Evolutionary conservation across 92 coral and sea anemone genomes (phyloP), one percentile per base, ranked within the genome.

Genomic region (Porites cylindrica): DNA sequence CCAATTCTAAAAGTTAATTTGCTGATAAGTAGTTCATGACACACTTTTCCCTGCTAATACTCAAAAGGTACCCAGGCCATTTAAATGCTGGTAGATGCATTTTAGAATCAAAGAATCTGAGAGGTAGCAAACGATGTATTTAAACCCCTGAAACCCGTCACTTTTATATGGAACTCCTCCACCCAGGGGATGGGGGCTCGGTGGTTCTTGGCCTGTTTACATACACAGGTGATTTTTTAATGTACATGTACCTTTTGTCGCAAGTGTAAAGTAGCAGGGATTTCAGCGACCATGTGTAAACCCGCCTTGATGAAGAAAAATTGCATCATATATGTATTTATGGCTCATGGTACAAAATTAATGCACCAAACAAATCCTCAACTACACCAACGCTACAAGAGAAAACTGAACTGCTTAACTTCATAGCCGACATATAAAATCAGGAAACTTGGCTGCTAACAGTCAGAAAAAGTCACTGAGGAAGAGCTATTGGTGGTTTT

Each of bases 211-310:
- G 70, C 70, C 70, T 66, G 70, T 66, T 66, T 66, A 66, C 70
- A 66, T 66, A 66, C 70, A 66, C 70, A 21, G 70, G 70, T 66
- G 70, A 66, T 66, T 66, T 66, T 66, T 66, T 66, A 17, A 66
- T 66, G 70, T 66, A 66, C 24, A 66, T 66, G 70, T 66, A 66
- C 70, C 70, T 21, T 66, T 66, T 66, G 70, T 17, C 9, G 70
- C 70, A 66, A 66, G 70, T 66, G 70, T 66, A 66, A 66, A 66
- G 70, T 66, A 71, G 76, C 56, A 50, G 76, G 56, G 17, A 50
- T 77, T 66, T 78, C 76, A 73, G 69, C 79, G 43, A 18, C 50
- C 53, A 89, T 12, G 66, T 89, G 81, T 21, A 85, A 85, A 60
- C 82, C 79, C 47, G 26, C 65, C 78, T 87, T 72, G 38, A 87